Base-by-base conservation (phyloP, 2,113 vertebrate species). In the Riparia riparia region DNA sequence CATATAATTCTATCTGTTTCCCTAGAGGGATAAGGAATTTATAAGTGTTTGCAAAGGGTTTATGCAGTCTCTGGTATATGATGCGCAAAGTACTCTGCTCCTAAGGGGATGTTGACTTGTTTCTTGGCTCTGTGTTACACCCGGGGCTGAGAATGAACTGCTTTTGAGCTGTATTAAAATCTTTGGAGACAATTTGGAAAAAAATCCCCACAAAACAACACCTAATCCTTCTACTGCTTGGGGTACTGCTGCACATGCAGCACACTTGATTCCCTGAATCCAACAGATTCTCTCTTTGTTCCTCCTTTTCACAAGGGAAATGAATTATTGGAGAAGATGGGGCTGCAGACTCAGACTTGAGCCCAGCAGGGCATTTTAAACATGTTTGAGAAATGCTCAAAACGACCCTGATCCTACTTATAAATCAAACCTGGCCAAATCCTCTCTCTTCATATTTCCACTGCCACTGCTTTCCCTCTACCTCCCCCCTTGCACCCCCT, bases 61-160 rank as follows among this genome's bases (percentile, higher is more conserved):
- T 90, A 32, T 90, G 66, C 37, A n/a, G 49, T 44, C 49, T 68
- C 37, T 86, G 63, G 53, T 61, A 44, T 37, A 54, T 8, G 65
- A 94, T 82, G 37, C 78, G 82, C 51, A 82, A 93, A 77, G 51
- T 26, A 41, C 65, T 89, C 44, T 91, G 74, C 89, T 92, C 79
- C 70, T 79, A 9, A n/a, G 64, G 66, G 58, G 31, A 58, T 56
- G 88, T 69, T 83, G 71, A 14, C 58, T 93, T 90, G 50, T 77
- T 86, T 94, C 82, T 86, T 83, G 74, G 41, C 82, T 87, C 49
- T 56, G 9, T 73, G 74, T 64, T 82, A 65, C 16, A 90, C 71
- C 28, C 66, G 80, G 92, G 42, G 41, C 69, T 86, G 72, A 32
- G 60, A 89, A 81, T n/a, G 80, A 89, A 18, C 71, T 86, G 80